Base-by-base conservation (phyloP, 2,113 vertebrate species). In the Zeus faber region DNA sequence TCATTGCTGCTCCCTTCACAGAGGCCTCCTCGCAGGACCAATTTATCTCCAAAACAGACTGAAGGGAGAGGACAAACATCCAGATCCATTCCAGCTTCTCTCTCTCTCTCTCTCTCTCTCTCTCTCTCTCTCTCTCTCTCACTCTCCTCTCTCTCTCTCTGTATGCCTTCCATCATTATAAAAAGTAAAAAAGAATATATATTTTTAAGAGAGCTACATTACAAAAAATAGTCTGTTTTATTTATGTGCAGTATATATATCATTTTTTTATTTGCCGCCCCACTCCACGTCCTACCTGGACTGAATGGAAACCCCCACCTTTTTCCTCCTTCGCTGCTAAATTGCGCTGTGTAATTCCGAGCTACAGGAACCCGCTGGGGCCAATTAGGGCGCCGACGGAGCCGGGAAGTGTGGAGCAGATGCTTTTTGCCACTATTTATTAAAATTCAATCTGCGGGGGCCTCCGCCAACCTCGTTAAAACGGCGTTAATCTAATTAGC, bases 381-480 rank as follows among this genome's bases (percentile, higher is more conserved):
- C 84, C 85, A 87, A 88, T 88, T 87, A 89, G 83, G 77, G 83
- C 68, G 77, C 75, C 78, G 80, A 73, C 72, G 79, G 80, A 84
- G 83, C 79, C 67, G 76, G 81, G 74, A 80, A 84, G 79, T 82
- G 77, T 65, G 72, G 49, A 82, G 70, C 85, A 85, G 77, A 84
- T 83, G 82, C 84, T 87, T 85, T n/a, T 87, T 84, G 85, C 83
- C 78, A 78, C 83, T 85, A 84, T 89, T 89, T 89, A 89, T 87
- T 87, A 87, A 82, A 82, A 85, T 85, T 79, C 78, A 82, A 84
- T 87, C 84, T 86, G 70, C 70, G 46, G 76, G 82, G 83, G 77
- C 74, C 31, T 14, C 69, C 71, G 79, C 81, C 70, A 78, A 78
- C 82, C 87, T 87, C 75, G 79, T 89, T 89, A 88, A 84, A 81